phyloP scores from a whole-genome alignment of 2,113 vertebrate genomes.

The Acrocephalus kingi region DNA sequence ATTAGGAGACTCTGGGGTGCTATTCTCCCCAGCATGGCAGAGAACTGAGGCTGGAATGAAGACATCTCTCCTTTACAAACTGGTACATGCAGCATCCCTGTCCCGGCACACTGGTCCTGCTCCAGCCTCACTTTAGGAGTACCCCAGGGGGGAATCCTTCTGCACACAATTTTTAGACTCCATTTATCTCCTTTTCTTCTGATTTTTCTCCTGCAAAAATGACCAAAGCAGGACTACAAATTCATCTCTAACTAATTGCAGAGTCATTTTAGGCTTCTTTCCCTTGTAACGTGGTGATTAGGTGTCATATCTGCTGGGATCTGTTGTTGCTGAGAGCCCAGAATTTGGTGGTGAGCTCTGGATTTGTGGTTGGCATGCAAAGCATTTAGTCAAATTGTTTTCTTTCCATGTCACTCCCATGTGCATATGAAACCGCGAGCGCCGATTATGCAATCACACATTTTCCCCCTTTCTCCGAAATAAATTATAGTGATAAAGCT shows the following conservation, averaged over 20 bases:
- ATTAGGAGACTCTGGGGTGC: not conserved
- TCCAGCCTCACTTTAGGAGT: not conserved
- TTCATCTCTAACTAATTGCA: not conserved
- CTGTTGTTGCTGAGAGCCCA: not conserved
- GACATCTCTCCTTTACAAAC: not conserved
- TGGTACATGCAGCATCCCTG: no score
- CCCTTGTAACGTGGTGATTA: not conserved
- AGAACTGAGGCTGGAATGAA: not conserved
- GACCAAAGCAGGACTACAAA: not conserved
- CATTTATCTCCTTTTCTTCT: not conserved
- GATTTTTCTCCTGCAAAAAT: not conserved
- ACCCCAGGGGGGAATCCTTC: fast-evolving
- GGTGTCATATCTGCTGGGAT: not conserved
- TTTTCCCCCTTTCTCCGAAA: not conserved
- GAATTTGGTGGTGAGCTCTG: not conserved
- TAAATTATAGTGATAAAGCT: not conserved
- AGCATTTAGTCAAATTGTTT: not conserved
- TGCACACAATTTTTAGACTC: not conserved
- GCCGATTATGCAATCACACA: not conserved
- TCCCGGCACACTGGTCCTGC: fast-evolving
- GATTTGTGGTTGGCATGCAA: not conserved
- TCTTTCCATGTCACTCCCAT: not conserved
- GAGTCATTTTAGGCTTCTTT: not conserved
- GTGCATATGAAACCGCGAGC: not conserved
- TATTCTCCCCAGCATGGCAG: not conserved